Conservation (phyloP, 2,888 invertebrate genomes). For the Oconnorella tubifera region DNA sequence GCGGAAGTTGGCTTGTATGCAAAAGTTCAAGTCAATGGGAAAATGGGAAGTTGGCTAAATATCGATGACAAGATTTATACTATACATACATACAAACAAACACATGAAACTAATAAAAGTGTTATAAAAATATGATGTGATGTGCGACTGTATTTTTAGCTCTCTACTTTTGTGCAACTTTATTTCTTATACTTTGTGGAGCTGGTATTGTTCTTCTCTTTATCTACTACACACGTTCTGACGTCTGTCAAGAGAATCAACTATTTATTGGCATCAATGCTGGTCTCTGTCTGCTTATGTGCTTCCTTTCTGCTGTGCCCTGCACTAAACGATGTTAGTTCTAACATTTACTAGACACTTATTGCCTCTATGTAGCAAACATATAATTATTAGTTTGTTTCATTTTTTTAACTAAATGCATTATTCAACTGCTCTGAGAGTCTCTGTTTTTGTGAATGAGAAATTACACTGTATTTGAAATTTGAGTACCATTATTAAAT, state of each 20-base stretch:
- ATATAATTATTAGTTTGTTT: neutral
- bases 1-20: too few species aligned
- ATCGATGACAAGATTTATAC: too few species aligned
- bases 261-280: slow-evolving; percentile 56
- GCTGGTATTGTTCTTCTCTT: slow-evolving; percentile 50
- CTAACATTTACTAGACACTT: neutral
- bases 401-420: neutral
- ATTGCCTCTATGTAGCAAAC: neutral
- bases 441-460: slow-evolving; percentile 17
- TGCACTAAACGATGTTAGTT: slow-evolving; percentile 53
- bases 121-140: too few species aligned
- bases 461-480: too few species aligned
- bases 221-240: slow-evolving; percentile 46
- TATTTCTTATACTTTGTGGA: slow-evolving; percentile 48
- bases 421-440: neutral
- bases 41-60: too few species aligned
- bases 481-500: too few species aligned
- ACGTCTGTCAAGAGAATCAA: slow-evolving; percentile 54
- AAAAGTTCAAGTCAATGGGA: too few species aligned
- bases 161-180: slow-evolving; percentile 45
- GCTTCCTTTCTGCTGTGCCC: slow-evolving; percentile 53
- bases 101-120: too few species aligned
- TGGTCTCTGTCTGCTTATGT: slow-evolving; percentile 52
- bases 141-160: too few species aligned
- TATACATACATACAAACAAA: too few species aligned